A percentile compares a stretch with the other conserved stretches of the same genome.
These are phyloP conservation scores for Taurulus bubalis DNA, from an alignment of 2,113 vertebrate species.

Conservation along the genomic window DNA sequence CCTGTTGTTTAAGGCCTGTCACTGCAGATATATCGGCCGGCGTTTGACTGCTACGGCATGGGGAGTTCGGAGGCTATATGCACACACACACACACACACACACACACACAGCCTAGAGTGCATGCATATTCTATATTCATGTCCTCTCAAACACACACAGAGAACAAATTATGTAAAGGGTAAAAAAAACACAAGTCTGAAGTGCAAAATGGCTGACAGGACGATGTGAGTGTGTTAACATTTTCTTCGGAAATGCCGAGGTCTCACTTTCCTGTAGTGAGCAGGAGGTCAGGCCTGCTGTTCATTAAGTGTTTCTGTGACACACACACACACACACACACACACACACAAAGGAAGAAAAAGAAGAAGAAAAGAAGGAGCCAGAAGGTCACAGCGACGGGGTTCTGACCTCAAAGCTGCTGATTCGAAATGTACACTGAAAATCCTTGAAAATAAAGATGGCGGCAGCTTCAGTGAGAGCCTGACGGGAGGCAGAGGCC, in stretches of 20 bases:
- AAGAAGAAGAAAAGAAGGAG: not conserved
- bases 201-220: not conserved
- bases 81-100: slow-evolving; percentile 27
- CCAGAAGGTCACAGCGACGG: slow-evolving; percentile 47
- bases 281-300: slow-evolving; percentile 28
- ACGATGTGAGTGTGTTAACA: slow-evolving; percentile 23
- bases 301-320: slow-evolving; percentile 40
- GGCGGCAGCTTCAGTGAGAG: not conserved
- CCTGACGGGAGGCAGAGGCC: not conserved
- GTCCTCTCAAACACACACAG: not conserved
- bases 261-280: slow-evolving; percentile 4
- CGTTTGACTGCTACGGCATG: slow-evolving; percentile 40
- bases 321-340: not conserved
- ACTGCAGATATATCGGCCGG: slow-evolving; percentile 60
- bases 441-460: slow-evolving; percentile 13
- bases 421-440: slow-evolving; percentile 16
- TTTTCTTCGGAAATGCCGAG: slow-evolving; percentile 54
- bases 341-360: not conserved
- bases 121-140: slow-evolving; percentile 12
- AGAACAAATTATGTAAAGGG: slow-evolving; percentile 5
- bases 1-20: slow-evolving; percentile 71
- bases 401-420: slow-evolving; percentile 20
- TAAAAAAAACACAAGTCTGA: not conserved
- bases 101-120: slow-evolving; percentile 3
- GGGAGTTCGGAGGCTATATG: not conserved